Conservation (phyloP, 1,140 invertebrate genomes). For the Tribolium castaneum region DNA sequence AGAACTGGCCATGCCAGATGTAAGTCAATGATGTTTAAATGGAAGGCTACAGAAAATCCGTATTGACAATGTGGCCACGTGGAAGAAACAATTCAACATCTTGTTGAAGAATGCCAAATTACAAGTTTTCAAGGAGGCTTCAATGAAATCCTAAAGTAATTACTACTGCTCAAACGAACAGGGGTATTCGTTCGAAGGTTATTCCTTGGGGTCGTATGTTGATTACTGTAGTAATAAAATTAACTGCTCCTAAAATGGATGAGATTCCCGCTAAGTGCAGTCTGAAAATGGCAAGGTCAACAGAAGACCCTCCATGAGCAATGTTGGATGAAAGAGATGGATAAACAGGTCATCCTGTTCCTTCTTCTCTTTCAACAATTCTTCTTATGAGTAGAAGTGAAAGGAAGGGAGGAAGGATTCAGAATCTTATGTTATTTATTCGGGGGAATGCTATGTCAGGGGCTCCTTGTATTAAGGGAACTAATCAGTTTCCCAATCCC, state of each 20-base stretch:
- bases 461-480: constrained; percentile 77
- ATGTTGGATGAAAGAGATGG: constrained; percentile 70
- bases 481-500: constrained; percentile 82
- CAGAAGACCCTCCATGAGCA: constrained; percentile 69
- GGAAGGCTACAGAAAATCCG: too few relatives aligned
- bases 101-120: too few relatives aligned
- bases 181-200: constrained; percentile 68
- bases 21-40: too few relatives aligned
- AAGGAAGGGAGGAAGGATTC: constrained; percentile 73
- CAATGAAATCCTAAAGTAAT: too few relatives aligned
- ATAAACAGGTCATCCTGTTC: constrained; percentile 77
- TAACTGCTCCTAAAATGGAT: constrained; percentile 75
- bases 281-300: constrained; percentile 77
- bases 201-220: constrained; percentile 67
- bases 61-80: too few relatives aligned
- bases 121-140: too few relatives aligned
- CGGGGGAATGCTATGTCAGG: constrained; percentile 82
- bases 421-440: constrained; percentile 85
- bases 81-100: too few relatives aligned
- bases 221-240: constrained; percentile 73
- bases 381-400: constrained; percentile 69
- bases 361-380: constrained; percentile 71
- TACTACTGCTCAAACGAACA: constrained; percentile 75
- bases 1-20: too few relatives aligned
- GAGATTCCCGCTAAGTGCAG: constrained; percentile 76